Evolutionary conservation across 2,113 vertebrate genomes (phyloP), one percentile per base, ranked within the genome.

Genomic region (Leiothrix lutea): DNA sequence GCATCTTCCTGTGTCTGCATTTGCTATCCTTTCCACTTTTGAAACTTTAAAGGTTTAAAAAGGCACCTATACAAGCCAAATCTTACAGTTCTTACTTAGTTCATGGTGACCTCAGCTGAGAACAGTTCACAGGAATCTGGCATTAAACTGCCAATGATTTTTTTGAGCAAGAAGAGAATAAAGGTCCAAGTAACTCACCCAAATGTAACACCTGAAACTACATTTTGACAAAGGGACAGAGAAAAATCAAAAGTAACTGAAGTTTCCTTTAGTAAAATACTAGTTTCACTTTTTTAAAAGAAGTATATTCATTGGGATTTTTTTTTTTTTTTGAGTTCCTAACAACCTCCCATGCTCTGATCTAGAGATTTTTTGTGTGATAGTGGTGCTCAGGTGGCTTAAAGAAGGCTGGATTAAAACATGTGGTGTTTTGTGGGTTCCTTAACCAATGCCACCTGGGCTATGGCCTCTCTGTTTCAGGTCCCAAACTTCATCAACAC

Each of bases 401-500:
- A 48, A 70, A 58, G 57, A 80, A 93, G 17, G 29, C 44, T 80
- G 10, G 5, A 62, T 88, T 73, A 56, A 62, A 77, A 21, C 20
- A 26, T 20, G 18, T 17, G 25, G 8, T 51, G 28, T 44, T 70
- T 74, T 2, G 21, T 22, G 26, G 11, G 14, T 60, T 93, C 23
- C 9, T 88, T 67, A 90, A 92, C 8, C 1, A 28, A 4, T 60
- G 7, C 6, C 44, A 91, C 36, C 42, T 96, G 70, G 87, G 2
- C 29, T 28, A 2, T 14, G 14, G 5, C 31, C 5, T 56, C 36
- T 94, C 40, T 42, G 11, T 94, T 96, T 45, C 98, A 99, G 99
- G 98, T 99, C 75, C 99, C 99, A 92, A 99, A 99, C 92, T 99
- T 99, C 98, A 99, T 99, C 98, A 99, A 99, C 98, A 99, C 98